Percentiles rank a stretch among this genome's conserved stretches.
Conservation (phyloP, 2,888 invertebrate genomes). For the Herminia tarsipennalis region DNA sequence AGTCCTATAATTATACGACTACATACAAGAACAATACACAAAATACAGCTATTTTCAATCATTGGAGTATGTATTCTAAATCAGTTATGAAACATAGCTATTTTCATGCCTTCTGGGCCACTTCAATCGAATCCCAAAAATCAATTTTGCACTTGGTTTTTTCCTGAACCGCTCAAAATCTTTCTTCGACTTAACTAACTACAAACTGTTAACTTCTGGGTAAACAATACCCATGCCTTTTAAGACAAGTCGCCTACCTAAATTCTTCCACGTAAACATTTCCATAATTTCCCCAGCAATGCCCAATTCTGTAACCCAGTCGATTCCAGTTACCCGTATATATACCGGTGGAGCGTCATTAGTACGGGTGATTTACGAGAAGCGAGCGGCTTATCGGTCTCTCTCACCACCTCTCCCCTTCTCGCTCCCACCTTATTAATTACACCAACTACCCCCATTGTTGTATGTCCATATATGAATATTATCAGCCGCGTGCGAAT, state of each 20-base stretch:
- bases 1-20: too few relatives aligned
- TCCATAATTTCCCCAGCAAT: neutral
- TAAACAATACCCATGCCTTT: too few relatives aligned
- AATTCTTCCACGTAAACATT: neutral
- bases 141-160: too few relatives aligned
- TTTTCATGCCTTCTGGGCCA: too few relatives aligned
- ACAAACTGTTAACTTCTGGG: too few relatives aligned
- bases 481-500: conserved; percentile 5
- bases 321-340: conserved; percentile 25
- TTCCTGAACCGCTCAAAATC: too few relatives aligned
- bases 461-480: conserved; percentile 9
- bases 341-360: conserved; percentile 51
- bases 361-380: conserved; percentile 65
- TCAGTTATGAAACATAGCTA: too few relatives aligned
- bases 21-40: too few relatives aligned
- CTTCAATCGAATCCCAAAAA: too few relatives aligned
- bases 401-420: conserved; percentile 49
- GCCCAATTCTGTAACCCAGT: neutral
- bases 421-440: conserved; percentile 57
- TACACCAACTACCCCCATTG: conserved; percentile 41
- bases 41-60: too few relatives aligned
- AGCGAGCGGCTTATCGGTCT: conserved; percentile 57
- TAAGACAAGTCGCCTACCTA: neutral
- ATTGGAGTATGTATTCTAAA: too few relatives aligned
- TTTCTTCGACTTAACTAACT: too few relatives aligned